Percentiles rank a stretch among this genome's conserved stretches.
Conservation (phyloP, 2,888 invertebrate species). For the Drosophila conformis region DNA sequence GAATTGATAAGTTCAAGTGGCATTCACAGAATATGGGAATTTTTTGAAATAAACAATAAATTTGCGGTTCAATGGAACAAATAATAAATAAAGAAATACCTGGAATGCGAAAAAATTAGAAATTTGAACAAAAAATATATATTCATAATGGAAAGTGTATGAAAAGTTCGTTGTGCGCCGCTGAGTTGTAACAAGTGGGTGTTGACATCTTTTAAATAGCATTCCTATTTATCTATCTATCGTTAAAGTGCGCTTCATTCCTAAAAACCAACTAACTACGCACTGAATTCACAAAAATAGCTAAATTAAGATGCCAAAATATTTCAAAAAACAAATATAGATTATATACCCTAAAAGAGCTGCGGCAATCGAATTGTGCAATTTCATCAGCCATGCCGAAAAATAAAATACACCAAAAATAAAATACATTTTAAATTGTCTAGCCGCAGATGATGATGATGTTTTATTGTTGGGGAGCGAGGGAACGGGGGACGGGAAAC, state of each 20-base stretch:
- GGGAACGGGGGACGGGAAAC: neutral
- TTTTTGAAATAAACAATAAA: constrained; percentile 10
- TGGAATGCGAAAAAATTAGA: neutral
- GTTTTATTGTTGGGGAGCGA: neutral
- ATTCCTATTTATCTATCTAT: constrained; percentile 6
- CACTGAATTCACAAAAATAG: constrained; percentile 36
- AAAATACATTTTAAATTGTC: constrained; percentile 22
- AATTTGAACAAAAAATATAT: neutral
- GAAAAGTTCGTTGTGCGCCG: neutral
- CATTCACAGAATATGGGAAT: constrained; percentile 8
- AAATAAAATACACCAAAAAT: neutral
- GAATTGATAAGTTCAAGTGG: constrained; percentile 52
- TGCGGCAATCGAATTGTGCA: constrained; percentile 62
- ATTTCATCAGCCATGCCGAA: constrained; percentile 69
- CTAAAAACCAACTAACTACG: constrained; percentile 62
- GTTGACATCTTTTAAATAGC: neutral
- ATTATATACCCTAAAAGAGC: constrained; percentile 21
- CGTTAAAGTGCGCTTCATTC: constrained; percentile 46
- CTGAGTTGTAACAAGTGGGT: neutral
- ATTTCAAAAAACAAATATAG: constrained; percentile 17
- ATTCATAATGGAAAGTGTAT: constrained; percentile 1
- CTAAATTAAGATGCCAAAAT: constrained; percentile 50
- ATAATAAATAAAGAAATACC: constrained; percentile 1
- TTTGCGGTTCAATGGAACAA: constrained; percentile 8
- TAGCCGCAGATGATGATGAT: constrained; percentile 6